A percentile compares a stretch with the other conserved stretches of the same genome.
Evolutionary conservation across 2,113 vertebrate genomes (phyloP).

Genomic region (Taxidea taxus): DNA sequence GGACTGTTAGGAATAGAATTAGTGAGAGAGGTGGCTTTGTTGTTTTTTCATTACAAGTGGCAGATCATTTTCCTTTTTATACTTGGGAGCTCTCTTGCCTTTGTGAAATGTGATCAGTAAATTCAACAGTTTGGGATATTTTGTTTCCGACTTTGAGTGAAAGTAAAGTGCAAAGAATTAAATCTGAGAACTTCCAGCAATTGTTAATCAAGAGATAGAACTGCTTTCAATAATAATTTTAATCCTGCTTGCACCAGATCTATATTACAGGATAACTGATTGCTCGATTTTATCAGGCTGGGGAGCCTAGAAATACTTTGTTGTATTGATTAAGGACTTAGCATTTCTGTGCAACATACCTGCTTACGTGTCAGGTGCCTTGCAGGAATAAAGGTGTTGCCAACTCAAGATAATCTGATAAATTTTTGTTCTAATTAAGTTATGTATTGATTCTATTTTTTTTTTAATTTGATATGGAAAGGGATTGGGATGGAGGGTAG

Average conservation of each 20-base stretch:
- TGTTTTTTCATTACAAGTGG: slow-evolving; percentile 47
- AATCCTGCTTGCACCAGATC: slow-evolving; percentile 23
- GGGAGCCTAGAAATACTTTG: slow-evolving; percentile 41
- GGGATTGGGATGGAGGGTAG: neutral
- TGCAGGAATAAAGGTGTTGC: neutral
- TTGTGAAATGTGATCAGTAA: neutral
- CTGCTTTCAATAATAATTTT: slow-evolving; percentile 66
- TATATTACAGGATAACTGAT: slow-evolving; percentile 54
- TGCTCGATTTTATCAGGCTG: slow-evolving; percentile 49
- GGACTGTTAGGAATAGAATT: neutral
- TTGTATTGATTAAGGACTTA: slow-evolving; percentile 58
- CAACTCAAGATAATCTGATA: slow-evolving; percentile 10
- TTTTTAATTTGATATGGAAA: slow-evolving; percentile 54
- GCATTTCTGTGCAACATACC: slow-evolving; percentile 27
- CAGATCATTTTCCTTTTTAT: neutral
- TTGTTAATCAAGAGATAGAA: slow-evolving; percentile 45
- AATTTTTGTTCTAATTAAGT: slow-evolving; percentile 65
- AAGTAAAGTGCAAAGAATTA: slow-evolving; percentile 11
- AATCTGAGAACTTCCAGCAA: slow-evolving; percentile 47
- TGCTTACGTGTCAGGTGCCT: slow-evolving; percentile 32
- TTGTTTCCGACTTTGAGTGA: neutral
- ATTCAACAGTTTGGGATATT: slow-evolving; percentile 45
- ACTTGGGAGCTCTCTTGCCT: neutral
- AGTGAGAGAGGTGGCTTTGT: neutral
- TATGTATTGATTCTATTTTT: slow-evolving; percentile 52